phyloP scores from a whole-genome alignment of 2,888 invertebrate species.

The Abrostola tripartita region DNA sequence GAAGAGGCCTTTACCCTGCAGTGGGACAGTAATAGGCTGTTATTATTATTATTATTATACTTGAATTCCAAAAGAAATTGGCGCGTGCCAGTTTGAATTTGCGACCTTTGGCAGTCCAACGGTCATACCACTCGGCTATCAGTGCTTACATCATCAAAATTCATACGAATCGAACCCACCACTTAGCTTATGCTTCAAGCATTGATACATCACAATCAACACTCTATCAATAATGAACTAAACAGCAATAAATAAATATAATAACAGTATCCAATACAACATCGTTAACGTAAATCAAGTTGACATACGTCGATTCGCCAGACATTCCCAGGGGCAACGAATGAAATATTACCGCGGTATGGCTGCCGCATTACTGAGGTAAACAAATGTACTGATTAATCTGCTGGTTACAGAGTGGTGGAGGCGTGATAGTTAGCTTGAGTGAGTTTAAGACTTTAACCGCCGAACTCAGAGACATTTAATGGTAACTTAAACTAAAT shows the following conservation, averaged over 20 bases:
- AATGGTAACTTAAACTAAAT: too few species aligned
- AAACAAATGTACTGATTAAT: conserved; percentile 37
- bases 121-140: too few species aligned
- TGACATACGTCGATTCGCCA: conserved; percentile 58
- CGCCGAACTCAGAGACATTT: too few species aligned
- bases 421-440: not conserved
- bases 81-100: too few species aligned
- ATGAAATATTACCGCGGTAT: conserved; percentile 66
- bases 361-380: conserved; percentile 42
- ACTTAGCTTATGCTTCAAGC: too few species aligned
- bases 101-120: too few species aligned
- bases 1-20: too few species aligned
- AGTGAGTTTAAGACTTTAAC: not conserved
- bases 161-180: too few species aligned
- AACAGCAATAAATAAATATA: conserved; percentile 38
- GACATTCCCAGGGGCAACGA: conserved; percentile 57
- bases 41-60: too few species aligned
- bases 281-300: conserved; percentile 56
- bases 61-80: too few species aligned
- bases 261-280: conserved; percentile 25
- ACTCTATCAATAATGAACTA: conserved; percentile 20
- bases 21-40: too few species aligned
- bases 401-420: conserved; percentile 11
- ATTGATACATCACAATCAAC: not conserved
- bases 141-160: too few species aligned